A percentile compares a stretch with the other conserved stretches of the same genome.
Evolutionary conservation across 2,113 vertebrate genomes (phyloP).

Genomic region (Stercorarius parasiticus): DNA sequence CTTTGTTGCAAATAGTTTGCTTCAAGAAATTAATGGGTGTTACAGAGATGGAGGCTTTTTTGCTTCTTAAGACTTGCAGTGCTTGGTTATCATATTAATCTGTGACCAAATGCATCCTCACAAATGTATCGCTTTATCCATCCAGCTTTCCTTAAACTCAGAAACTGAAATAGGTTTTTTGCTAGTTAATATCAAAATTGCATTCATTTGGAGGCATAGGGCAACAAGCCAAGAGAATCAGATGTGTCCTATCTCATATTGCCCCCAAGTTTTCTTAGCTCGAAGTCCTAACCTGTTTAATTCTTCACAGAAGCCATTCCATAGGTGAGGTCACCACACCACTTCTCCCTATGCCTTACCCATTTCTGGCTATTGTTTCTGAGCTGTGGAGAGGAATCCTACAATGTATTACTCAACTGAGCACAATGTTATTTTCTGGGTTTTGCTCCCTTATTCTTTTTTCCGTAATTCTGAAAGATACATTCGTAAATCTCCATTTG

Average conservation of each 20-base stretch:
- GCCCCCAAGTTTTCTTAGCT: neutral
- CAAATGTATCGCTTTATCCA: neutral
- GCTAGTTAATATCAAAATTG: neutral
- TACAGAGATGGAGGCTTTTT: neutral
- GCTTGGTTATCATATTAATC: neutral
- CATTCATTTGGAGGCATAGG: neutral
- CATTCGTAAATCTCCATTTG: neutral
- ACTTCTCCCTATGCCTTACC: neutral
- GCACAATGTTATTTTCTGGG: neutral
- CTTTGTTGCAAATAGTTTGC: neutral
- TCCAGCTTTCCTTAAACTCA: neutral
- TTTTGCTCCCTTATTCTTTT: neutral
- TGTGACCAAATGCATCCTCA: neutral
- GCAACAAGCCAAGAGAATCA: neutral
- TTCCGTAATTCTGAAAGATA: neutral
- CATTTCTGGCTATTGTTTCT: neutral
- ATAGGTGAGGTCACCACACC: fast-evolving
- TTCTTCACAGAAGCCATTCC: neutral
- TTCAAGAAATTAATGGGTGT: fast-evolving
- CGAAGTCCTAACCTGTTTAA: neutral
- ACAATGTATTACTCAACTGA: neutral
- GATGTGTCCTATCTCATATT: neutral
- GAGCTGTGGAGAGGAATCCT: neutral
- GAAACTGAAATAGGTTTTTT: neutral
- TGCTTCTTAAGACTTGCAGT: neutral